phyloP scores from a whole-genome alignment of 92 coral and sea anemone genomes.

The Montipora capitata region DNA sequence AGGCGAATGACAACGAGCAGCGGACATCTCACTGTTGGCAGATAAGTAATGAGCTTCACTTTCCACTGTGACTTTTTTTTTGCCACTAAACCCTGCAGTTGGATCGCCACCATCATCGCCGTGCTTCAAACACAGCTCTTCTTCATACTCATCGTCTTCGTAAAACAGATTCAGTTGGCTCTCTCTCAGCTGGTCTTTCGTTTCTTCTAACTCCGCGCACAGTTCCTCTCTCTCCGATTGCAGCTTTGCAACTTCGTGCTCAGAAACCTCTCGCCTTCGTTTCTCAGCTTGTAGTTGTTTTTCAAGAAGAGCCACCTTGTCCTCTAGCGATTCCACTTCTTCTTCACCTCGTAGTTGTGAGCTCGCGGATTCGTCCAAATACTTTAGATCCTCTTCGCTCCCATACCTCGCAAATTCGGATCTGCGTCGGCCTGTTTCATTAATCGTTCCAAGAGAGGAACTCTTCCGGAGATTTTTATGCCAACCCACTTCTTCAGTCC shows the following conservation, averaged over 20 bases:
- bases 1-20: constrained; percentile 27
- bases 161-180: constrained; percentile 59
- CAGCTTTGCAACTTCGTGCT: constrained; percentile 70
- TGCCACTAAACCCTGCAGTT: not conserved
- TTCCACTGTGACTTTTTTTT: not conserved
- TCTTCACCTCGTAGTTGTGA: constrained; percentile 15
- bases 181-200: constrained; percentile 52
- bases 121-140: constrained; percentile 40
- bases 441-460: constrained; percentile 40
- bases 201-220: constrained; percentile 66
- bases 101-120: constrained; percentile 18
- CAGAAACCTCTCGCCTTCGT: constrained; percentile 65
- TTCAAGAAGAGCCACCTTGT: constrained; percentile 57
- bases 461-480: constrained; percentile 14
- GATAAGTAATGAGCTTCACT: not conserved
- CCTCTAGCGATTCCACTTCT: constrained; percentile 40
- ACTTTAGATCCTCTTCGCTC: constrained; percentile 52
- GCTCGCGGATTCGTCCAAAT: constrained; percentile 5
- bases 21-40: not conserved
- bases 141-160: constrained; percentile 42
- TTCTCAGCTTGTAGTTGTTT: constrained; percentile 62
- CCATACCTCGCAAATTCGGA: constrained; percentile 39
- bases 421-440: constrained; percentile 1
- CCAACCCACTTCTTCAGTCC: not conserved
- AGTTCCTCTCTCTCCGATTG: constrained; percentile 65